A percentile compares a stretch with the other conserved stretches of the same genome.
Conservation (phyloP, 2,797 vertebrate genomes). For the Siniperca undulata region DNA sequence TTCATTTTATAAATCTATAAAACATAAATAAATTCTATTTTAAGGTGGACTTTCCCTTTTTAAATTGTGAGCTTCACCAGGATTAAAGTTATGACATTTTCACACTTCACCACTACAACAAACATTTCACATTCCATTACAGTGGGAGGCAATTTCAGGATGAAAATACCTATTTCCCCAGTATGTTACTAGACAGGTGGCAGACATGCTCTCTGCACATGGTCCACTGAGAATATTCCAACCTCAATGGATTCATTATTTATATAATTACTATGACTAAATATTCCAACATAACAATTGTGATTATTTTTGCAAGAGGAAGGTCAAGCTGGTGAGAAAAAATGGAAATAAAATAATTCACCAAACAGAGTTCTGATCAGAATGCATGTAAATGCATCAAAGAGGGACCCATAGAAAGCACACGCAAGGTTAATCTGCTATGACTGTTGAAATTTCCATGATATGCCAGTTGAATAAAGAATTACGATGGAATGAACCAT, state of each 20-base stretch:
- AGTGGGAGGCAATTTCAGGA: not conserved
- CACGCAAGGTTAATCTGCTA: constrained; percentile 94
- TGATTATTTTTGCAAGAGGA: constrained; percentile 92
- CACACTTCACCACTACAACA: constrained; percentile 6
- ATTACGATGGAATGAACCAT: constrained; percentile 83
- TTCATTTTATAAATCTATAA: not conserved
- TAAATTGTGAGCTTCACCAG: constrained; percentile 18
- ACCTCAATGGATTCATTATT: constrained; percentile 93
- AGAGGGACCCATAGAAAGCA: constrained; percentile 84
- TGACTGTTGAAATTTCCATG: constrained; percentile 96
- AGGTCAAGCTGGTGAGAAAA: constrained; percentile 92
- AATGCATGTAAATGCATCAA: constrained; percentile 95
- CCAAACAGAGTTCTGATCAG: constrained; percentile 91
- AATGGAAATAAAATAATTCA: constrained; percentile 94
- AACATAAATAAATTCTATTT: not conserved
- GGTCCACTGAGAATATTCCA: constrained; percentile 78
- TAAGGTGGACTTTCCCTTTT: not conserved
- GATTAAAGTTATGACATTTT: constrained; percentile 30
- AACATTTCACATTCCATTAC: constrained; percentile 30
- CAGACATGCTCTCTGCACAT: constrained; percentile 40
- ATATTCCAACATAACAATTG: constrained; percentile 94
- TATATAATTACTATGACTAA: constrained; percentile 88
- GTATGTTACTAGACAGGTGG: constrained; percentile 53
- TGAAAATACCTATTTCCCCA: constrained; percentile 9
- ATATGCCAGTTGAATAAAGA: constrained; percentile 89